phyloP scores from a whole-genome alignment of 2,888 invertebrate species.

The Buathra laborator region DNA sequence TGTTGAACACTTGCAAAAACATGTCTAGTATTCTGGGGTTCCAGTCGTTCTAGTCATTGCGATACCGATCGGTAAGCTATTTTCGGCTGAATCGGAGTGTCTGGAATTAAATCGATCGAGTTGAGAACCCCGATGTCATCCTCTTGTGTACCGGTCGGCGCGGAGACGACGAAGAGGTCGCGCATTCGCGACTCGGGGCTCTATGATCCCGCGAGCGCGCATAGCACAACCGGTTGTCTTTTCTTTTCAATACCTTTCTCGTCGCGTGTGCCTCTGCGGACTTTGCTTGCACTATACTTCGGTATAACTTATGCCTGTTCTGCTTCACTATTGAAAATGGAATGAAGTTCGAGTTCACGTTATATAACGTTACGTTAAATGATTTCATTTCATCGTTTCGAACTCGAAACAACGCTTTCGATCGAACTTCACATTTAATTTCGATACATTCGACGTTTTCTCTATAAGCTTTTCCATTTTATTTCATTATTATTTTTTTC shows the following conservation, averaged over 20 bases:
- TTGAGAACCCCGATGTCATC: constrained; percentile 63
- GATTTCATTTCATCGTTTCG: background rate
- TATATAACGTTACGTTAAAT: background rate
- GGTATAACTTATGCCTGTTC: background rate
- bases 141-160: constrained; percentile 29
- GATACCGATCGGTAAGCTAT: background rate
- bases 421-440: background rate
- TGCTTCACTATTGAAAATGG: background rate
- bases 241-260: constrained; percentile 78
- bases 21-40: too few species aligned
- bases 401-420: too few species aligned
- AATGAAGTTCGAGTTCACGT: background rate
- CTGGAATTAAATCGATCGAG: constrained; percentile 25
- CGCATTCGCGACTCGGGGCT: constrained; percentile 80
- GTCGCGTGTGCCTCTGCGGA: constrained; percentile 39
- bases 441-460: background rate
- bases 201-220: constrained; percentile 81
- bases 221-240: constrained; percentile 83
- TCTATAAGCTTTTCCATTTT: background rate
- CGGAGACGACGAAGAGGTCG: constrained; percentile 78
- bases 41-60: background rate
- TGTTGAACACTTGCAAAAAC: too few species aligned
- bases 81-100: background rate
- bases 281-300: constrained; percentile 1
- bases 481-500: background rate